phyloP scores from a whole-genome alignment of 2,113 vertebrate genomes.

The Sinocyclocheilus grahami region DNA sequence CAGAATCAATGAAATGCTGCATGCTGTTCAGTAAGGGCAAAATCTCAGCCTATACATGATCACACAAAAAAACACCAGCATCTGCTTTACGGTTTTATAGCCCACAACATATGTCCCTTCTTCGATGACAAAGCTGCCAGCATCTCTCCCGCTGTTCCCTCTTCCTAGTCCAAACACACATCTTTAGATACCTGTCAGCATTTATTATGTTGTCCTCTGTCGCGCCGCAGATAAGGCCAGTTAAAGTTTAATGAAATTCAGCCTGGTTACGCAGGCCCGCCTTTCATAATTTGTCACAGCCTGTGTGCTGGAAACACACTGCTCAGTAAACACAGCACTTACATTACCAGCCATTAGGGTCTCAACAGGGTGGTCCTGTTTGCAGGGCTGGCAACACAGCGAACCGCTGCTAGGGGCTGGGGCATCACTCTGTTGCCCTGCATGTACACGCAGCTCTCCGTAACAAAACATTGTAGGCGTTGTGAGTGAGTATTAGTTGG shows the following conservation, averaged over 20 bases:
- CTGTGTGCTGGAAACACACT: slow-evolving; percentile 73
- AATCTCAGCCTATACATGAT: slow-evolving; percentile 65
- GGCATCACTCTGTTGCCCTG: slow-evolving; percentile 54
- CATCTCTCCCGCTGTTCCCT: slow-evolving; percentile 68
- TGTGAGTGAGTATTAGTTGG: slow-evolving; percentile 14
- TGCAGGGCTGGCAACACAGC: slow-evolving; percentile 50
- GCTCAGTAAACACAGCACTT: slow-evolving; percentile 77
- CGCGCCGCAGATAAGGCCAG: slow-evolving; percentile 73
- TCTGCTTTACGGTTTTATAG: slow-evolving; percentile 77
- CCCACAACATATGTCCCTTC: slow-evolving; percentile 70
- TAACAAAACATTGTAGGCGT: slow-evolving; percentile 32
- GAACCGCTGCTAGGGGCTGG: slow-evolving; percentile 60
- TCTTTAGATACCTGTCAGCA: slow-evolving; percentile 74
- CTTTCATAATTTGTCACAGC: slow-evolving; percentile 81
- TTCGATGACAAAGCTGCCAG: slow-evolving; percentile 73
- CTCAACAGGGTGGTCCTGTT: slow-evolving; percentile 69
- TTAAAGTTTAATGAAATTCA: slow-evolving; percentile 81
- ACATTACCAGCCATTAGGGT: slow-evolving; percentile 77
- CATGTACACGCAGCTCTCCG: slow-evolving; percentile 41
- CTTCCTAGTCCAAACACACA: slow-evolving; percentile 73
- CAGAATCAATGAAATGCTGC: slow-evolving; percentile 28
- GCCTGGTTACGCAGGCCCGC: slow-evolving; percentile 72
- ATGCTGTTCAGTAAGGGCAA: slow-evolving; percentile 65
- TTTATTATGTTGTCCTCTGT: slow-evolving; percentile 79
- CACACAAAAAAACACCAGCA: slow-evolving; percentile 67